These are phyloP conservation scores for Baronia brevicornis DNA, from an alignment of 2,888 invertebrate genomes.

Conservation along the genomic window DNA sequence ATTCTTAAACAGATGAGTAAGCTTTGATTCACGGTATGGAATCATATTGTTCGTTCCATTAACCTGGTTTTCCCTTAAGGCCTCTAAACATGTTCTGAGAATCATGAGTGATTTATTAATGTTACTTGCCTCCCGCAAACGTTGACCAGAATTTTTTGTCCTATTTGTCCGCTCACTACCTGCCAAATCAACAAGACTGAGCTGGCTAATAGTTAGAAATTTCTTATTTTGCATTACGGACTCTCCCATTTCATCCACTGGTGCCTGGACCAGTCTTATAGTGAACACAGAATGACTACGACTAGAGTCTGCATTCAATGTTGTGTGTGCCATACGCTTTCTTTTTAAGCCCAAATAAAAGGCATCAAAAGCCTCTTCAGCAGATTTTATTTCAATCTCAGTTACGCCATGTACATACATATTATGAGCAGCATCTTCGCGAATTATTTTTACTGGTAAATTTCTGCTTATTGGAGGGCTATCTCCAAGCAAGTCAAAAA, in stretches of 20 bases:
- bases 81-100: constrained; percentile 92
- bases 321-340: constrained; percentile 94
- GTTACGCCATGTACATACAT: constrained; percentile 96
- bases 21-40: constrained; percentile 94
- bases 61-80: constrained; percentile 91
- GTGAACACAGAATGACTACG: constrained; percentile 98
- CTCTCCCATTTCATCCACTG: constrained; percentile 81
- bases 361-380: constrained; percentile 95
- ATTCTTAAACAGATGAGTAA: constrained; percentile 97
- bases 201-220: constrained; percentile 88
- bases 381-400: constrained; percentile 94
- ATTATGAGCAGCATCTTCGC: constrained; percentile 89
- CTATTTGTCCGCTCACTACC: constrained; percentile 96
- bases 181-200: constrained; percentile 97
- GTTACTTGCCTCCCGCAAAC: constrained; percentile 83
- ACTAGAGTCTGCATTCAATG: constrained; percentile 95
- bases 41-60: constrained; percentile 84
- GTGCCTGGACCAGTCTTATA: constrained; percentile 89
- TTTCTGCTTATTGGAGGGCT: constrained; percentile 78
- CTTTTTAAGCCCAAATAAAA: constrained; percentile 91
- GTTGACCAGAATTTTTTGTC: constrained; percentile 87
- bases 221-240: constrained; percentile 86
- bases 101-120: constrained; percentile 98
- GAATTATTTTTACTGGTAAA: constrained; percentile 89
- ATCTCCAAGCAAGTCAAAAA: constrained; percentile 96